Base-by-base conservation (phyloP, 2,888 invertebrate species). In the Sarcophaga subvicina region DNA sequence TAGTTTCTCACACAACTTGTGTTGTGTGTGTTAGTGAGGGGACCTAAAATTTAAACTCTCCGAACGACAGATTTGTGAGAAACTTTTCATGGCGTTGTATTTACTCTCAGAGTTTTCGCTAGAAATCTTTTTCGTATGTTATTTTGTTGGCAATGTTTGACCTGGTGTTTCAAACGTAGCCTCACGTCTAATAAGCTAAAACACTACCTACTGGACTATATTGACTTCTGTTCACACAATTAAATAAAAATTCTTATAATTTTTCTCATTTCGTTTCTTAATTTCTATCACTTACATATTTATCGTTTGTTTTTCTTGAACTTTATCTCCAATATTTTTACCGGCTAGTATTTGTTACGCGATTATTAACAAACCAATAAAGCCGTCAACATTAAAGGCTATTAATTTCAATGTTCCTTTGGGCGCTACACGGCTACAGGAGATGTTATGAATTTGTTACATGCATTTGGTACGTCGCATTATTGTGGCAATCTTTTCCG, bases 341-440 rank as follows among this genome's bases (percentile, higher is more conserved):
- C n/a, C 63, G 67, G 20, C 62, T 37, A 80, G 47, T 49, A 49
- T 20, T 63, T 84, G 8, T 81, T 60, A 10, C 20, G 22, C 73
- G 84, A 84, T 87, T 84, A 87, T 87, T 87, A 87, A 87, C 84
- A 70, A 81, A 84, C 81, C 87, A 71, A 87, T 87, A 87, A 87
- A 87, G 63, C 64, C 84, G 84, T 87, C 84, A 87, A 87, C 87
- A 81, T 75, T 84, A 81, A 81, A 76, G 37, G 78, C 78, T 59
- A 69, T 84, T 87, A 81, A 83, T 83, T 83, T 78, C 37, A 8
- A 20, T 62, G 27, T 72, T 72, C 17, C 10, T 37, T 49, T 49
- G 17, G 2, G 0, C 12, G 27, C 72, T 83, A 83, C 72, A 2
- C 2, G 4, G n/a, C 49, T 59, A 70, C 20, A 6, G 14, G 22